A percentile compares a stretch with the other conserved stretches of the same genome.
phyloP scores from a whole-genome alignment of 2,888 invertebrate genomes.

The Himalopsyche tibetana region DNA sequence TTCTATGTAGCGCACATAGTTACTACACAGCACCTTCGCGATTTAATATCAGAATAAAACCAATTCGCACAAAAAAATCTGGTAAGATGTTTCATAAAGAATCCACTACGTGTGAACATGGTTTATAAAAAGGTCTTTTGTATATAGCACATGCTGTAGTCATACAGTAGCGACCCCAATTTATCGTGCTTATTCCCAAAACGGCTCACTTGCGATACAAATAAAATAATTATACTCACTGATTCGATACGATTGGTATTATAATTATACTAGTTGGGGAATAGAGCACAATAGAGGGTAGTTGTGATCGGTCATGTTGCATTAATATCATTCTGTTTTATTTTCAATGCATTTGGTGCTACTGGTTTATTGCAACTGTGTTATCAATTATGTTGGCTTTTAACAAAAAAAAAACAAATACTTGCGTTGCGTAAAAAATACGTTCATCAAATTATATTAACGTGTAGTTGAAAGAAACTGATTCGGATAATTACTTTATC shows the following conservation, averaged over 20 bases:
- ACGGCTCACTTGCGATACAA: constrained; percentile 58
- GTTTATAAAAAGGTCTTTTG: background rate
- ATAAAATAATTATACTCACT: constrained; percentile 61
- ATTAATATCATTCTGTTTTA: constrained; percentile 3
- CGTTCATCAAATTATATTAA: too few species aligned
- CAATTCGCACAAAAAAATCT: too few species aligned
- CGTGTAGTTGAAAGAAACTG: too few species aligned
- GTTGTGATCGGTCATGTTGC: constrained; percentile 39
- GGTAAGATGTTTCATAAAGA: too few species aligned
- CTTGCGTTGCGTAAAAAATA: too few species aligned
- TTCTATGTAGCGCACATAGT: too few species aligned
- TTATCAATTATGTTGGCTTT: background rate
- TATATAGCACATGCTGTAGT: background rate
- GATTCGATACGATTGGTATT: constrained; percentile 62
- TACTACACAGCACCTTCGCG: too few species aligned
- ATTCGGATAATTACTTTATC: too few species aligned
- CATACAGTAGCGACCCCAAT: constrained; percentile 22
- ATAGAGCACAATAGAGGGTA: background rate
- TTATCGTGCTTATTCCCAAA: constrained; percentile 41
- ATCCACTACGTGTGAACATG: too few species aligned
- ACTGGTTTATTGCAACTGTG: constrained; percentile 31
- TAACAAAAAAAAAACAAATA: background rate
- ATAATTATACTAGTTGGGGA: constrained; percentile 37
- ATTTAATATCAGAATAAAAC: too few species aligned
- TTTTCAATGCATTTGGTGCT: background rate